Base-by-base conservation (phyloP, 2,888 invertebrate genomes). In the Parochlus steinenii region DNA sequence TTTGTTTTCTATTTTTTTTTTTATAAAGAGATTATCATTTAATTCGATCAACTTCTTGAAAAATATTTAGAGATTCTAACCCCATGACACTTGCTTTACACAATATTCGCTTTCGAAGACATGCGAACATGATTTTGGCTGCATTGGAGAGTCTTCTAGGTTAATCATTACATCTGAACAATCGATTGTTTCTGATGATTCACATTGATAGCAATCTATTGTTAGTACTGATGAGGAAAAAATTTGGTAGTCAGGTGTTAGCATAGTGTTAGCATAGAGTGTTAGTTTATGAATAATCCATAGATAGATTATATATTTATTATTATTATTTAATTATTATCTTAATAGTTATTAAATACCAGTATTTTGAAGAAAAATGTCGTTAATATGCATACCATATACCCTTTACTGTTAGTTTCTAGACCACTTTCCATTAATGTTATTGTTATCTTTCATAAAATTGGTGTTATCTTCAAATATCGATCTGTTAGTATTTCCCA, bases 81-180 rank as follows among this genome's bases (percentile, higher is more conserved):
- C n/a, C n/a, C n/a, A 48, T 59, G 70, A 78, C 47, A 74, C 75
- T 31, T 74, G 70, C 66, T 89, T 89, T 47, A 89, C 67, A 63
- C 90, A 90, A 62, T 74, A 87, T 47, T 66, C 65, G 32, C 87
- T 83, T 53, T 77, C 73, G 54, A 74, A 76, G 36, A 87, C 73
- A 55, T 76, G 67, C 47, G 69, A 65, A 61, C 83, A 83, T 50
- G 65, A 65, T 46, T 61, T 55, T 3, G 80, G 69, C 46, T 63
- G 54, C 45, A 77, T 49, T 31, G 63, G 54, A 26, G 63, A 65
- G 41, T 63, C 63, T 32, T 65, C 67, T 41, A 42, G 39, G 37
- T 65, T 65, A 50, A 74, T 69, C 47, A 76, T 64, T 29, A 70
- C 65, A 55, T 78, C 74, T 43, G 74, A 65, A 57, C 75, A 74